phyloP scores from a whole-genome alignment of 35 echinoderm and acorn worm species.

The Amphiura filiformis region DNA sequence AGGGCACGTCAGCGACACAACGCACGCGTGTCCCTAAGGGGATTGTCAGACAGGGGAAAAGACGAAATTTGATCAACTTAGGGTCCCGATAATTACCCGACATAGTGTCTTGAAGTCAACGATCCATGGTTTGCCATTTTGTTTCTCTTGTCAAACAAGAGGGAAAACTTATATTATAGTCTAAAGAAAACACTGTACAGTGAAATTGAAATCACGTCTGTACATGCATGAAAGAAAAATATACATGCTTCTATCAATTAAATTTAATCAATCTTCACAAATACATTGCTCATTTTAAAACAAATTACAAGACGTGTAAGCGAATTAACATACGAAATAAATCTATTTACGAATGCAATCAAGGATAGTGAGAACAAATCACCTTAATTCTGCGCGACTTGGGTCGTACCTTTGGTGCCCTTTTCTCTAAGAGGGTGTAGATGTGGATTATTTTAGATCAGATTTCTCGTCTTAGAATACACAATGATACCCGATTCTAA shows the following conservation, averaged over 20 bases:
- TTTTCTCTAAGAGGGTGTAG: not conserved
- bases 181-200: too few species aligned
- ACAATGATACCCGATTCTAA: not conserved
- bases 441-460: constrained; percentile 2
- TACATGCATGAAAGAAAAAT: too few species aligned
- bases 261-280: too few species aligned
- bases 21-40: not conserved
- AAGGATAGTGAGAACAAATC: too few species aligned
- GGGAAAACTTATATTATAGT: not conserved
- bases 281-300: too few species aligned
- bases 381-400: too few species aligned
- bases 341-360: too few species aligned
- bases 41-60: not conserved
- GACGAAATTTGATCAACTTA: not conserved
- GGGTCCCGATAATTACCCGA: not conserved
- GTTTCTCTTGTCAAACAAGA: not conserved
- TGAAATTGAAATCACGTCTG: too few species aligned
- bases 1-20: not conserved
- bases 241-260: too few species aligned
- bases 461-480: not conserved
- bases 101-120: not conserved
- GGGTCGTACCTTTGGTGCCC: not conserved
- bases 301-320: too few species aligned
- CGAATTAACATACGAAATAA: too few species aligned
- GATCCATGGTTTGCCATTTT: not conserved